These are phyloP conservation scores for Percopsis transmontana DNA, from an alignment of 2,113 vertebrate species.

Conservation along the genomic window DNA sequence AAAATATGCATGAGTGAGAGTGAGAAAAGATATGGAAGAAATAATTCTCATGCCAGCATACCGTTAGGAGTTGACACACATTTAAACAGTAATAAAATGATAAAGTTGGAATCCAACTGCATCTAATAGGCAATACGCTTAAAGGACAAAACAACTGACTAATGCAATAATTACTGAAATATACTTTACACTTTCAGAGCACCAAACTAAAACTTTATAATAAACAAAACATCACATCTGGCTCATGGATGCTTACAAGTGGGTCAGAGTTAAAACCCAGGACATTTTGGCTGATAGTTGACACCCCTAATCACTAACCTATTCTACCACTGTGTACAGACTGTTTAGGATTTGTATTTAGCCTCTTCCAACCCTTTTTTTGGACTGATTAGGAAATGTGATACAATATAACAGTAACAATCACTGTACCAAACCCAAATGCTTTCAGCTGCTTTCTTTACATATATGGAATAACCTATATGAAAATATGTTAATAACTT, in stretches of 20 bases:
- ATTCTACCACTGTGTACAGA: not conserved
- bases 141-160: constrained; percentile 20
- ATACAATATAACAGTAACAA: not conserved
- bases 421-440: constrained; percentile 12
- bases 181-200: not conserved
- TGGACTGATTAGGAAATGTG: constrained; percentile 8
- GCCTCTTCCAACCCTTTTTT: too few relatives aligned
- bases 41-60: too few relatives aligned
- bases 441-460: constrained; percentile 5
- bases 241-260: too few relatives aligned
- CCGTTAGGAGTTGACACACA: too few relatives aligned
- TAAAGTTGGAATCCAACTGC: not conserved
- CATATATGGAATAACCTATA: not conserved
- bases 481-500: not conserved
- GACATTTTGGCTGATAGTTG: too few relatives aligned
- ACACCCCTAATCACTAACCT: too few relatives aligned
- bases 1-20: constrained; percentile 13
- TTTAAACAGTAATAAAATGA: not conserved
- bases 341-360: not conserved
- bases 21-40: not conserved
- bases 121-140: constrained; percentile 39
- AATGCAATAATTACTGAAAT: constrained; percentile 57
- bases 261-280: too few relatives aligned
- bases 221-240: not conserved
- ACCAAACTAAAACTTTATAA: not conserved